Evolutionary conservation across 2,888 invertebrate species (phyloP).

Genomic region (Parochlus steinenii): DNA sequence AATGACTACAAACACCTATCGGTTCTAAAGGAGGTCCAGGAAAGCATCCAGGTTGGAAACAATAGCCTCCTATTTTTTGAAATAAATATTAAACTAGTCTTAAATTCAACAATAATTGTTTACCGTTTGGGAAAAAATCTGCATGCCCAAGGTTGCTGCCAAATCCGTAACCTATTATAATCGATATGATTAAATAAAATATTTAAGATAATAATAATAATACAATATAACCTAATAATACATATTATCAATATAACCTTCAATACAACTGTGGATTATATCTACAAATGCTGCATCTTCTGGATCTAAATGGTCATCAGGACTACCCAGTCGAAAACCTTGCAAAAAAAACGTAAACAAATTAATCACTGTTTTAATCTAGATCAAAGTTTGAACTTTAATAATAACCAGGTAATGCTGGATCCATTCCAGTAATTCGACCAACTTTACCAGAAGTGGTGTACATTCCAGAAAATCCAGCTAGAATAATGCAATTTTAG

Average conservation of each 20-base stretch:
- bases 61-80: neutral
- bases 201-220: constrained; percentile 62
- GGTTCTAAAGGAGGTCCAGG: neutral
- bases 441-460: constrained; percentile 29
- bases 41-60: neutral
- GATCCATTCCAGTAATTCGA: constrained; percentile 50
- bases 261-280: constrained; percentile 55
- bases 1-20: constrained; percentile 50
- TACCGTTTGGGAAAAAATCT: neutral
- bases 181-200: too few relatives aligned
- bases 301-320: constrained; percentile 36
- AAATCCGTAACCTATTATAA: constrained; percentile 50
- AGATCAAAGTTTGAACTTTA: constrained; percentile 22
- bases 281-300: constrained; percentile 57
- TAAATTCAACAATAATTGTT: too few relatives aligned
- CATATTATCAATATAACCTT: constrained; percentile 38
- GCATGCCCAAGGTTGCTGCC: constrained; percentile 24
- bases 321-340: constrained; percentile 22
- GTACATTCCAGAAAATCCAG: constrained; percentile 39
- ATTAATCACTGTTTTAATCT: too few relatives aligned
- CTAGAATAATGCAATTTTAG: too few relatives aligned
- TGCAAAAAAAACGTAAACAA: too few relatives aligned
- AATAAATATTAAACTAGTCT: neutral
- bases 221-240: constrained; percentile 46
- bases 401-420: constrained; percentile 44